A percentile compares a stretch with the other conserved stretches of the same genome.
phyloP scores from a whole-genome alignment of 92 coral and sea anemone genomes.

The Paragorgia papillata region DNA sequence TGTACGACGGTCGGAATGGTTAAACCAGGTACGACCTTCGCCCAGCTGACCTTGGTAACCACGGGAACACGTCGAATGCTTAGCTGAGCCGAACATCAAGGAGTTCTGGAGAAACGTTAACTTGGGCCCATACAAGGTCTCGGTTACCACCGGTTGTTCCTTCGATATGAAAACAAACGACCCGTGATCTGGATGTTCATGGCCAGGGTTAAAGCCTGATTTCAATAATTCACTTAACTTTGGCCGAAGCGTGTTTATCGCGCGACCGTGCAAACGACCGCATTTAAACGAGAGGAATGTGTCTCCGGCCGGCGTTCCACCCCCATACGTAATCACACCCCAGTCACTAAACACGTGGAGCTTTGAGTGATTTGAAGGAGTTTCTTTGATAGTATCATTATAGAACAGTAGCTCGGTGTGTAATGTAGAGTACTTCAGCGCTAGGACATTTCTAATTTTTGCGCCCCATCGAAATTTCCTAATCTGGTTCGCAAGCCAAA shows the following conservation, averaged over 20 bases:
- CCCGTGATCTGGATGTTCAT: slow-evolving; percentile 98
- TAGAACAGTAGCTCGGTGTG: slow-evolving; percentile 88
- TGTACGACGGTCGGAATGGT: slow-evolving; percentile 47
- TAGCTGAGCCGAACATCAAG: slow-evolving; percentile 72
- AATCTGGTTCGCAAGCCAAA: slow-evolving; percentile 80
- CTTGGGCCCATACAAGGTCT: slow-evolving; percentile 78
- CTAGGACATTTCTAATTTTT: background rate
- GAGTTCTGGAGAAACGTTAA: slow-evolving; percentile 92
- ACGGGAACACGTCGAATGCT: slow-evolving; percentile 46
- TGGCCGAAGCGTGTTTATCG: slow-evolving; percentile 64
- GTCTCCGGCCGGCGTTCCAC: slow-evolving; percentile 37
- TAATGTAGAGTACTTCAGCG: slow-evolving; percentile 24
- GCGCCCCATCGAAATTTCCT: slow-evolving; percentile 30
- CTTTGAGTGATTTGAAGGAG: slow-evolving; percentile 47
- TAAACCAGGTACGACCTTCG: slow-evolving; percentile 76
- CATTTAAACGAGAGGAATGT: slow-evolving; percentile 86
- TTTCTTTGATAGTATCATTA: slow-evolving; percentile 66
- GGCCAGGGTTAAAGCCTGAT: slow-evolving; percentile 79
- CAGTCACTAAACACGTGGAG: slow-evolving; percentile 88
- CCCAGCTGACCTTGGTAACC: slow-evolving; percentile 91
- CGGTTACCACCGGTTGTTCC: slow-evolving; percentile 89
- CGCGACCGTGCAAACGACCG: slow-evolving; percentile 84
- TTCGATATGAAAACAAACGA: slow-evolving; percentile 87
- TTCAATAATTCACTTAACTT: slow-evolving; percentile 52
- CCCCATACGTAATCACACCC: slow-evolving; percentile 87